Evolutionary conservation across 1,140 invertebrate genomes (phyloP), one percentile per base, ranked within the genome.

Genomic region (Drosophila miranda): DNA sequence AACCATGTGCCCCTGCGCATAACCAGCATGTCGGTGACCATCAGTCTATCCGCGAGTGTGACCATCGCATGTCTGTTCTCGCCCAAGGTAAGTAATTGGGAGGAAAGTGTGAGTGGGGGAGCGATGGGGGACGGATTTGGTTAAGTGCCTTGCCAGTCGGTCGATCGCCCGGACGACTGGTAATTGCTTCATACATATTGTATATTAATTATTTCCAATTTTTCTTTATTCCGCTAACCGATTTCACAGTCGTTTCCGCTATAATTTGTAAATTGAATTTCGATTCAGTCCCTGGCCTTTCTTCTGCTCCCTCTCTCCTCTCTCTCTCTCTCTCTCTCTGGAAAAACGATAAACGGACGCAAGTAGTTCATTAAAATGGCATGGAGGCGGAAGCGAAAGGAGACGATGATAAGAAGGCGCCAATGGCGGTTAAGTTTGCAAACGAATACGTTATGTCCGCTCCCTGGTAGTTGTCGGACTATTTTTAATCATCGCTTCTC

Each of bases 1-100:
- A 95, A 95, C 90, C 95, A 97, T 89, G 94, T 97, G 11, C 95
- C 96, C 2, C 92, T 98, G 44, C 93, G 97, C 56, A 95, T 98
- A 71, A 97, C 96, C 44, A 97, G 96, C 73, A 97, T 98, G 95
- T 97, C 96, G 43, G 95, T 98, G 79, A 97, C 97, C 43, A 97
- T 98, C 78, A 97, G 96, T 51, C 92, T 98, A 16, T 97, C 96
- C 79, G 97, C 97, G 56, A 97, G 95, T 56, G 97, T 98, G 66
- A 96, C 97, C 2, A 93, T 98, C 46, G 95, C 94, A 26, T 98
- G 97, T 91, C 93, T 98, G 44, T 98, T 98, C 91, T 94, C 95
- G n/a, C 97, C 97, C 19, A 98, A 98, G 94, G 95, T 95, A 92
- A 92, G 78, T 30, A 6, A 45, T 41, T 43, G 28, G 6, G 34